Base-by-base conservation (phyloP, 2,888 invertebrate genomes). In the Dynastes hyllus region DNA sequence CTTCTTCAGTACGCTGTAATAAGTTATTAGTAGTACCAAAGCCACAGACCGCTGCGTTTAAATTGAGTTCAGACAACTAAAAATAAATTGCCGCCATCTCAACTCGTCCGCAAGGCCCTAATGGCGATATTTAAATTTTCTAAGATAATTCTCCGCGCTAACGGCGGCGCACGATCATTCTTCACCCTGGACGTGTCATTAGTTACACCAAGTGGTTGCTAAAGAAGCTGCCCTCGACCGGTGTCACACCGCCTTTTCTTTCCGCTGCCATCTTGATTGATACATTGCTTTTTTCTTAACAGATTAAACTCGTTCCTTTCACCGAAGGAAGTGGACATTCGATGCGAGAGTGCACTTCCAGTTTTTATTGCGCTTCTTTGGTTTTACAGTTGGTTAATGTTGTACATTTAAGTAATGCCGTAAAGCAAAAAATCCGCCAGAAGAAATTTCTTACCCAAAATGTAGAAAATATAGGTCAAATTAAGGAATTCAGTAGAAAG, bases 151-250 rank as follows among this genome's bases (percentile, higher is more conserved):
- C 77, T 65, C 61, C 13, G 51, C 63, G 65, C 78, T 71, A 67
- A 75, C 80, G 75, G 77, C 69, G 77, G 70, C 77, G 76, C 65
- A 71, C 75, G 80, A 83, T 85, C 86, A 85, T 85, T 86, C 84
- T 84, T 86, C 84, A 85, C 81, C 83, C 83, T 81, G 85, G 85
- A 86, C 85, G 84, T 83, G 82, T 86, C 85, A 86, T 86, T 86
- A 86, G 85, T 86, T 86, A 86, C 85, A 83, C 83, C 84, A 84
- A 85, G 85, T 85, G 85, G 86, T 84, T 84, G 85, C 85, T 84
- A 85, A 86, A 86, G 86, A 86, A 86, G 85, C 85, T 85, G 85
- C 84, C 85, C 85, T 84, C 83, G 83, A 83, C 84, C 85, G 83
- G 83, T 85, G 85, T 84, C 86, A 86, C 85, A 84, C 82, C 82